Percentiles rank a stretch among this genome's conserved stretches.
Evolutionary conservation across 2,797 vertebrate species (phyloP).

Genomic region (Poeciliopsis presidionis): DNA sequence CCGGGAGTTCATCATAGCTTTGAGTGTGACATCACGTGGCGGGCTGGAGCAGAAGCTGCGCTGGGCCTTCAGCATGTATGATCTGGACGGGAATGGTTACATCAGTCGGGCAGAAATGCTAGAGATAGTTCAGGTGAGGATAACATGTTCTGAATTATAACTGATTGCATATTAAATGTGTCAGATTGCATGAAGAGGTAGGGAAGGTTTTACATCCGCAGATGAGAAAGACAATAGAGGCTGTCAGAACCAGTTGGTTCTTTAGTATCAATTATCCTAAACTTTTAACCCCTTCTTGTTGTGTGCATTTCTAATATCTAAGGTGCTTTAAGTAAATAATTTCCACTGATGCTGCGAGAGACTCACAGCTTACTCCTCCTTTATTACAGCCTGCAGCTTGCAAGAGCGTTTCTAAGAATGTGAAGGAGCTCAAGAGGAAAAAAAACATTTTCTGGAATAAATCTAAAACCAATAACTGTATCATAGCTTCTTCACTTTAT

Average conservation of each 20-base stretch:
- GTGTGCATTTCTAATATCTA: background rate
- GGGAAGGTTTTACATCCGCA: background rate
- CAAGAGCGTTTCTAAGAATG: background rate
- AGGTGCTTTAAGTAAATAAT: background rate
- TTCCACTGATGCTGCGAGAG: background rate
- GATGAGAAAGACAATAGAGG: background rate
- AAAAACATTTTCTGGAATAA: background rate
- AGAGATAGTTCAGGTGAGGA: constrained; percentile 85
- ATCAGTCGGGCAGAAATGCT: constrained; percentile 87
- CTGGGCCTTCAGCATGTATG: constrained; percentile 88
- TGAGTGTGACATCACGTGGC: constrained; percentile 84
- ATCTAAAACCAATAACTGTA: background rate
- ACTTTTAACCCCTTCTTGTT: background rate
- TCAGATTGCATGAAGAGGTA: background rate
- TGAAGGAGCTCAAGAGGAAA: background rate
- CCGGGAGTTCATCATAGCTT: constrained; percentile 86
- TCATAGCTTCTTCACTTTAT: background rate
- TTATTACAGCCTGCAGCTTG: background rate
- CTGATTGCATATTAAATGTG: background rate
- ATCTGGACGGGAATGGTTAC: constrained; percentile 86
- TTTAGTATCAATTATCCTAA: background rate
- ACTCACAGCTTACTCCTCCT: background rate
- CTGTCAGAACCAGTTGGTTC: background rate
- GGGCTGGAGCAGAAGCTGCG: constrained; percentile 85
- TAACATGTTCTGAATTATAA: background rate